These are phyloP conservation scores for Watsonalla binaria DNA, from an alignment of 2,888 invertebrate genomes.

Conservation along the genomic window DNA sequence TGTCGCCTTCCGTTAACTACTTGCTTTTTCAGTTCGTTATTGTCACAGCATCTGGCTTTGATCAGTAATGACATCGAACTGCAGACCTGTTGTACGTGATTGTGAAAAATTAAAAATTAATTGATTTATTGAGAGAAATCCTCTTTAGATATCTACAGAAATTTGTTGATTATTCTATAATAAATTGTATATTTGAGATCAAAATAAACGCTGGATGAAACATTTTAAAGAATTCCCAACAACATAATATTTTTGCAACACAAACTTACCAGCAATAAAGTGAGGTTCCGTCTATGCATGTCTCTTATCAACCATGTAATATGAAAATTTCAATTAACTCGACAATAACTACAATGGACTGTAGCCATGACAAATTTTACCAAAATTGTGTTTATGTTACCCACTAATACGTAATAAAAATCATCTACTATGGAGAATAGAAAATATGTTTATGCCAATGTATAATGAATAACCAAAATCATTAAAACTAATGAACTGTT, in stretches of 20 bases:
- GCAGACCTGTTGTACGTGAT: background rate
- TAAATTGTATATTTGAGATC: too few species aligned
- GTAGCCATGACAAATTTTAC: background rate
- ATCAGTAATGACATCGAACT: background rate
- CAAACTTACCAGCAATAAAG: conserved; percentile 18
- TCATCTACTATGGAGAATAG: too few species aligned
- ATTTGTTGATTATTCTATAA: too few species aligned
- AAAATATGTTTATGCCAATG: too few species aligned
- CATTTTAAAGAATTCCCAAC: too few species aligned
- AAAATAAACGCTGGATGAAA: too few species aligned
- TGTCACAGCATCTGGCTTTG: conserved; percentile 14
- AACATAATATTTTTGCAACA: too few species aligned
- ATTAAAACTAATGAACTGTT: too few species aligned
- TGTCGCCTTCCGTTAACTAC: background rate
- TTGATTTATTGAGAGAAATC: too few species aligned
- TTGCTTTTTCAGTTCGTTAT: background rate
- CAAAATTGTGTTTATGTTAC: background rate
- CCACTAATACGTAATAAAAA: too few species aligned
- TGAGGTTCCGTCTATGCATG: conserved; percentile 39
- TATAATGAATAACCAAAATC: too few species aligned
- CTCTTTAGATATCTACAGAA: too few species aligned
- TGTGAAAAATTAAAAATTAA: background rate
- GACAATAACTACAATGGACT: conserved; percentile 11
- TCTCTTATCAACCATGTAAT: conserved; percentile 39
- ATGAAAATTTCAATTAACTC: conserved; percentile 40